Base-by-base conservation (phyloP, 1,140 invertebrate genomes). In the Trichomalopsis sarcophagae region DNA sequence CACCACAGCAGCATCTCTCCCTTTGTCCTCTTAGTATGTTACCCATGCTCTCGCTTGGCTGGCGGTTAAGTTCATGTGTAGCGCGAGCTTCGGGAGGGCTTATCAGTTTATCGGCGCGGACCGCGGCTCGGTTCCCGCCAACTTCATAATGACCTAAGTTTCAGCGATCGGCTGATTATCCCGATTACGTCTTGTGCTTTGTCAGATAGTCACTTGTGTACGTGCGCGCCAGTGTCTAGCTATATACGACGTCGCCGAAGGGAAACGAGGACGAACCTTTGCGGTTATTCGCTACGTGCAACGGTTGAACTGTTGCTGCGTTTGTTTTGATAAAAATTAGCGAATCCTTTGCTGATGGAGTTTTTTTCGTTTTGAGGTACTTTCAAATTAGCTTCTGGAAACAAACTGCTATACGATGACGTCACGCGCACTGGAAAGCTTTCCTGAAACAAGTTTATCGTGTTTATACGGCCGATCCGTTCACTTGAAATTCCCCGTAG, bases 81-180 rank as follows among this genome's bases (percentile, higher is more conserved):
- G 36, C 44, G 14, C 44, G 21, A 62, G 55, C 55, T 62, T 62
- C 55, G 55, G 55, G 14, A n/a, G 71, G 66, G 71, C 69, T 85
- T 85, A 85, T 81, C 84, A 76, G 73, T 85, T 85, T 85, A 85
- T 85, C 77, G 79, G 33, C 36, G 23, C 55, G 23, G 33, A 68
- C 71, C 78, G 36, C 62, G n/a, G 13, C 50, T 68, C 79, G 14
- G n/a, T 85, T 75, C 9, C 40, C 71, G n/a, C 66, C 71, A 81
- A 85, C 69, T 85, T 85, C 47, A 76, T 85, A 85, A 85, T 85
- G 50, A 85, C 78, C 78, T 23, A 85, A 85, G 84, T 85, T 85
- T 81, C 55, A 17, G 4, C 71, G 50, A 81, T 85, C 69, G 36
- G n/a, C 78, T 76, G 71, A 81, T 85, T 81, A 81, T 81, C 78